Evolutionary conservation across 2,888 invertebrate genomes (phyloP), one percentile per base, ranked within the genome.

Genomic region (Phlogophora meticulosa): DNA sequence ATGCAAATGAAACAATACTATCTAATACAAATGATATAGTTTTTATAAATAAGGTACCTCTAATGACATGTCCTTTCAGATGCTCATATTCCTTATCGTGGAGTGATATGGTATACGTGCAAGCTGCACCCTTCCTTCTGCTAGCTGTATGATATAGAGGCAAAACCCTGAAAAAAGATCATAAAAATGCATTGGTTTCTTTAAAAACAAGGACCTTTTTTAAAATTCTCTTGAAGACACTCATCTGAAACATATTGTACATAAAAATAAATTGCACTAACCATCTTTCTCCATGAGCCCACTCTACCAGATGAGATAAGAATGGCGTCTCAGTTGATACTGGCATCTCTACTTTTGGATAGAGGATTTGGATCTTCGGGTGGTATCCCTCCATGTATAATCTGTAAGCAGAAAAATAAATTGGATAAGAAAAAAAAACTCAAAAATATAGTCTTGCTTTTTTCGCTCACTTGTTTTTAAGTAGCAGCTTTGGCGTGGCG

Each of bases 241-340:
- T n/a, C n/a, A n/a, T n/a, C n/a, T n/a, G n/a, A n/a, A n/a, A n/a
- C n/a, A n/a, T n/a, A n/a, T n/a, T n/a, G n/a, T n/a, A n/a, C n/a
- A n/a, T n/a, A n/a, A n/a, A n/a, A 56, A 34, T 13, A 15, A 15
- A n/a, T 24, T n/a, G 20, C 11, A 59, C 80, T 86, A 73, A 94
- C 97, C 97, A 97, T 74, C 96, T 96, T 63, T 97, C 96, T 11
- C 94, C 92, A 84, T 99, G 98, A 72, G 98, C 97, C 98, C 99
- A 99, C 78, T 96, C 96, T n/a, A 99, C 96, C 13, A 97, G 92
- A 11, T 98, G 97, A 0, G 98, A 97, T 24, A 99, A 96, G 96
- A 97, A 97, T 0, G 98, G 97, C 0, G 99, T 99, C 38, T 97
- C 97, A 13, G 97, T 96, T 0, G 98, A 97, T 0, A 99, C 99